Conservation (phyloP, 2,797 vertebrate genomes). For the Pipistrellus pygmaeus region DNA sequence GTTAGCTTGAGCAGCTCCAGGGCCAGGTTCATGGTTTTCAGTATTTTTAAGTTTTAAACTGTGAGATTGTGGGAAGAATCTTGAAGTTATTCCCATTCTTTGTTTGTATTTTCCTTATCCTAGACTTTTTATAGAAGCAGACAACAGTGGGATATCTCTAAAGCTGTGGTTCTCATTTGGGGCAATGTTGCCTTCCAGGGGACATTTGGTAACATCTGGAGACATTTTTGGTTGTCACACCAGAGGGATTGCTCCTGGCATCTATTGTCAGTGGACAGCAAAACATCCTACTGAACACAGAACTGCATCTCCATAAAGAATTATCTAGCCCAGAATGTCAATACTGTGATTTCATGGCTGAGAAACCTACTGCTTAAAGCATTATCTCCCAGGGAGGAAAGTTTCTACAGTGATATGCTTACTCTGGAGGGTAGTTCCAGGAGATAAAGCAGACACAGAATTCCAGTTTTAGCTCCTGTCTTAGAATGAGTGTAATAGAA, state of each 20-base stretch:
- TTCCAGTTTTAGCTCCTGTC: neutral
- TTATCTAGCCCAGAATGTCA: neutral
- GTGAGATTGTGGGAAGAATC: neutral
- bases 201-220: conserved; percentile 21
- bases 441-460: neutral
- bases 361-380: neutral
- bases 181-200: neutral
- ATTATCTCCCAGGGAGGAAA: neutral
- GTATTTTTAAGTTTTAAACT: neutral
- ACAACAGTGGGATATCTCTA: neutral
- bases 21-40: neutral
- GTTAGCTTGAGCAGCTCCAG: neutral
- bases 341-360: neutral
- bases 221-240: neutral
- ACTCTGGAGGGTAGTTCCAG: neutral
- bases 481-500: neutral
- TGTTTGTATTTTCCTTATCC: neutral
- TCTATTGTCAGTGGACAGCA: neutral
- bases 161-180: neutral
- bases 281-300: neutral
- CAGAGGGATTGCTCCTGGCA: neutral
- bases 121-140: neutral
- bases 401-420: neutral
- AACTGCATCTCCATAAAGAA: neutral
- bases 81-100: neutral